Base-by-base conservation (phyloP, 2,888 invertebrate genomes). In the Agrotis ipsilon region DNA sequence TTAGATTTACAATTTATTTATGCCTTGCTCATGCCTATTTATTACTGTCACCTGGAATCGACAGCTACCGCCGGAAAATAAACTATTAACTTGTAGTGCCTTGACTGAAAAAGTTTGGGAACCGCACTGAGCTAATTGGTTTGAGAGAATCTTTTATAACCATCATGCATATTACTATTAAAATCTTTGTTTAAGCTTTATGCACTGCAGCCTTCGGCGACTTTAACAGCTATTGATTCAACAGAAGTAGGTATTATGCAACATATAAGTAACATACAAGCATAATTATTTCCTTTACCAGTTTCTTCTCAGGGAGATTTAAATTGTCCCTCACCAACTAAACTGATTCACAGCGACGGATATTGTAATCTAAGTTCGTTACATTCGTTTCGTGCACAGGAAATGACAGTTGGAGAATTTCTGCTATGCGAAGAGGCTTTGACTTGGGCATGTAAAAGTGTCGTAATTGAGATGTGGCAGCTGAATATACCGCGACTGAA, bases 291-390 rank as follows among this genome's bases (percentile, higher is more conserved):
- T 19, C 39, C 14, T 43, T 54, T 13, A 19, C 2, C n/a, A 45
- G 49, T 66, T 66, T 32, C 27, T 75, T 11, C 27, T 32, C 39
- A 46, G 51, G 24, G n/a, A 46, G n/a, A 43, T 58, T 49, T 48
- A 51, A 52, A 70, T 62, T 48, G 72, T n/a, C 19, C 24, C 21
- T 59, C 32, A 32, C n/a, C 24, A 63, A 48, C 54, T 61, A 21
- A 62, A 57, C 45, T 58, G 48, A 48, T 77, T 63, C 49, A 65
- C 62, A 62, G 21, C 43, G 24, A 55, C 61, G 65, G 65, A 66
- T 80, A 66, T 62, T 54, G 18, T 54, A 70, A 70, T 70, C 39
- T 61, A 51, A 54, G 45, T 63, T 77, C 71, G 62, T 77, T 77
- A 54, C 39, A 51, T 63, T 54, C 24, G n/a, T 45, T 54, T 59